A percentile compares a stretch with the other conserved stretches of the same genome.
Conservation (phyloP, 2,888 invertebrate genomes). For the Acleris holmiana region DNA sequence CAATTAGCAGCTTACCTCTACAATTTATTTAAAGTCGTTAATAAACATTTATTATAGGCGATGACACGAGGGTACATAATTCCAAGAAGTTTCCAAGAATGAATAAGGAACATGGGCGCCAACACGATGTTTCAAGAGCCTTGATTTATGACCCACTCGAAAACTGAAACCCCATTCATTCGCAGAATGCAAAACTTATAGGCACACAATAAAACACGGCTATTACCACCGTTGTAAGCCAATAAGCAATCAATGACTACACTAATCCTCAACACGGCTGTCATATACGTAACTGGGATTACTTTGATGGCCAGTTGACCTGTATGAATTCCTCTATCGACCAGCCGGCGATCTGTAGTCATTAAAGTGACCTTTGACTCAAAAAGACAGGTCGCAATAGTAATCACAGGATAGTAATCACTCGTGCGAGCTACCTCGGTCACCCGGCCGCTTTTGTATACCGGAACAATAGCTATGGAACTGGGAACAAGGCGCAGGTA, state of each 20-base stretch:
- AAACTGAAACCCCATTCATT: slow-evolving; percentile 44
- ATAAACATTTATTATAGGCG: slow-evolving; percentile 41
- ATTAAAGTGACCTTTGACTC: slow-evolving; percentile 5
- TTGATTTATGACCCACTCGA: slow-evolving; percentile 34
- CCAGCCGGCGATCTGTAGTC: slow-evolving; percentile 1
- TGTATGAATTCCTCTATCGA: slow-evolving; percentile 7
- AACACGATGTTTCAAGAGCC: slow-evolving; percentile 39
- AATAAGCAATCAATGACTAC: slow-evolving; percentile 44
- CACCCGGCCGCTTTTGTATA: slow-evolving; percentile 60
- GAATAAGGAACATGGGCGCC: slow-evolving; percentile 10
- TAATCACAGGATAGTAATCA: slow-evolving; percentile 45
- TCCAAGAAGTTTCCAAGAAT: slow-evolving; percentile 11
- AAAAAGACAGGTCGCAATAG: slow-evolving; percentile 18
- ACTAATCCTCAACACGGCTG: slow-evolving; percentile 43
- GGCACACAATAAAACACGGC: slow-evolving; percentile 44
- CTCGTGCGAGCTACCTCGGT: slow-evolving; percentile 50
- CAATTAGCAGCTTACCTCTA: slow-evolving; percentile 41
- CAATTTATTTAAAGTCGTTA: slow-evolving; percentile 32
- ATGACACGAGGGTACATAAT: slow-evolving; percentile 47
- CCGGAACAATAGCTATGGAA: slow-evolving; percentile 63
- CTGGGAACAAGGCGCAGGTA: slow-evolving; percentile 50
- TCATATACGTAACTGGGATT: slow-evolving; percentile 44
- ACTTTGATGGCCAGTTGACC: slow-evolving; percentile 41
- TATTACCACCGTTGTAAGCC: slow-evolving; percentile 45
- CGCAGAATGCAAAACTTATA: slow-evolving; percentile 45